Percentiles rank a stretch among this genome's conserved stretches.
Evolutionary conservation across 2,797 vertebrate species (phyloP).

Genomic region (Paedocypris micromegethes): DNA sequence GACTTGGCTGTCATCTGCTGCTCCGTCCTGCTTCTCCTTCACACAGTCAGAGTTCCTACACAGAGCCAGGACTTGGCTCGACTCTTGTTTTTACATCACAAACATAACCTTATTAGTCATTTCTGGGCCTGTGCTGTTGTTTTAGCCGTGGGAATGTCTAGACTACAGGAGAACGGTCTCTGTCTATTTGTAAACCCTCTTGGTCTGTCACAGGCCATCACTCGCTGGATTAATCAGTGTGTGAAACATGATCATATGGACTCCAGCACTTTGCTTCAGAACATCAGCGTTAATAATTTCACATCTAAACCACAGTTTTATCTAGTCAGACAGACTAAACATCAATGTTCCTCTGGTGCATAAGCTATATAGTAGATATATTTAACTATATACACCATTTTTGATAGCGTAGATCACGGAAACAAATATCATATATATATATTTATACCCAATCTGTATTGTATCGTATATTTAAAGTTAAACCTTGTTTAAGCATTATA

Average conservation of each 20-base stretch:
- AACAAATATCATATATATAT: too few species aligned
- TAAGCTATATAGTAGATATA: too few species aligned
- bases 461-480: too few species aligned
- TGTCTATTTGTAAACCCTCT: not conserved
- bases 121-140: constrained; percentile 8
- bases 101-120: constrained; percentile 28
- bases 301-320: too few species aligned
- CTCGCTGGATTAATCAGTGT: constrained; percentile 14
- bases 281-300: too few species aligned
- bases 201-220: constrained; percentile 18
- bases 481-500: too few species aligned
- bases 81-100: constrained; percentile 36
- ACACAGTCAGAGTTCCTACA: constrained; percentile 29
- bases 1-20: constrained; percentile 20
- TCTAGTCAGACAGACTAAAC: too few species aligned
- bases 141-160: constrained; percentile 15
- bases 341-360: too few species aligned
- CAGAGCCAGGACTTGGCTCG: constrained; percentile 34
- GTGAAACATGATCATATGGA: constrained; percentile 11
- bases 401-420: too few species aligned
- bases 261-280: too few species aligned
- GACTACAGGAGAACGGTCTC: constrained; percentile 19
- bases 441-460: too few species aligned
- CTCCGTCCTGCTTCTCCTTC: constrained; percentile 32
- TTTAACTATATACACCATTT: too few species aligned